Evolutionary conservation across 2,797 vertebrate species (phyloP).

Genomic region (Microchirus variegatus): DNA sequence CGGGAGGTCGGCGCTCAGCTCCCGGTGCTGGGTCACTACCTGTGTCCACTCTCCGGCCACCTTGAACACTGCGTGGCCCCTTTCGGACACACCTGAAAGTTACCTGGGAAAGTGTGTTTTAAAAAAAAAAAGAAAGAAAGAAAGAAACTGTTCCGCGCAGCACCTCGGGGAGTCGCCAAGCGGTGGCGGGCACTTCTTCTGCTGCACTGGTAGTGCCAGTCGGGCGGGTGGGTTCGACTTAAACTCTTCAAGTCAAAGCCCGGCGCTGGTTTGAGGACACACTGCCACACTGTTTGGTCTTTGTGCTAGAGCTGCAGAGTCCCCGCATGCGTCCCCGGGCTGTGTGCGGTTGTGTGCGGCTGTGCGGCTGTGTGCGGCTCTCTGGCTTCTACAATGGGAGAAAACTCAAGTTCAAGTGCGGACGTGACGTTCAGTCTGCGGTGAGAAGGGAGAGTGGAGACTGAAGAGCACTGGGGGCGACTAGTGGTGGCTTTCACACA

Average conservation of each 20-base stretch:
- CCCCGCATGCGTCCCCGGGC: constrained; percentile 73
- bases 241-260: constrained; percentile 82
- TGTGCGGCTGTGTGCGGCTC: constrained; percentile 91
- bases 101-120: constrained; percentile 26
- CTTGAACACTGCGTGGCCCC: constrained; percentile 38
- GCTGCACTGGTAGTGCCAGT: constrained; percentile 80
- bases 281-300: constrained; percentile 60
- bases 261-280: constrained; percentile 72
- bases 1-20: constrained; percentile 43
- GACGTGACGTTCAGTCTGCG: constrained; percentile 99
- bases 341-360: constrained; percentile 85
- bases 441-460: constrained; percentile 93
- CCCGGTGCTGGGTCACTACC: constrained; percentile 48
- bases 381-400: constrained; percentile 96
- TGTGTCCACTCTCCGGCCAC: constrained; percentile 62
- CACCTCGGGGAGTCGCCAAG: constrained; percentile 62
- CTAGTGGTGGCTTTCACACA: constrained; percentile 98
- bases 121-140: constrained; percentile 61
- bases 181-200: constrained; percentile 75
- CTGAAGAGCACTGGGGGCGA: constrained; percentile 99
- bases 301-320: constrained; percentile 44
- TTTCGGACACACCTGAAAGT: constrained; percentile 17
- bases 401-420: constrained; percentile 99
- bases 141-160: constrained; percentile 80
- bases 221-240: constrained; percentile 56